Conservation (phyloP, 2,797 vertebrate species). For the Melanotaenia maccullochi region DNA sequence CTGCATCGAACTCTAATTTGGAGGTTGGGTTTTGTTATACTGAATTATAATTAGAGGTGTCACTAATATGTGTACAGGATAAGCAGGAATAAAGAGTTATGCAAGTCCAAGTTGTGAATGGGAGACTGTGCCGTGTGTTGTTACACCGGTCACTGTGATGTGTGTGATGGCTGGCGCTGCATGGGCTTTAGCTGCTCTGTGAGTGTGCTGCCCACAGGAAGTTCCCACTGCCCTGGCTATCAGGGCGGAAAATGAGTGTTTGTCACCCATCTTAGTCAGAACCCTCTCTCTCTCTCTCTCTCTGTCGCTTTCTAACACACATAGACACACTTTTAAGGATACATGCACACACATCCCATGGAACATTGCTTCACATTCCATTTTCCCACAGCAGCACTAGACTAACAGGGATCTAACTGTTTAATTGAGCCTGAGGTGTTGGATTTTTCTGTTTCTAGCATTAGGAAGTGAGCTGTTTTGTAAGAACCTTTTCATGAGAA, state of each 20-base stretch:
- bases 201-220: conserved; percentile 77
- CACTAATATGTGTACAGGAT: background rate
- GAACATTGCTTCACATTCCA: conserved; percentile 48
- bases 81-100: conserved; percentile 12
- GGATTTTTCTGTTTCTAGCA: conserved; percentile 35
- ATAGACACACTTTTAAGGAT: conserved; percentile 5
- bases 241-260: conserved; percentile 84
- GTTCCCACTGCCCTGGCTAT: conserved; percentile 84
- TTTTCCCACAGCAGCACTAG: conserved; percentile 64
- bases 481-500: conserved; percentile 50
- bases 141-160: conserved; percentile 5
- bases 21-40: background rate
- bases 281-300: conserved; percentile 26
- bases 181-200: conserved; percentile 57
- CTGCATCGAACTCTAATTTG: background rate
- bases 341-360: conserved; percentile 35
- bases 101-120: conserved; percentile 15
- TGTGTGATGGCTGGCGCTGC: conserved; percentile 16
- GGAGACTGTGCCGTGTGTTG: conserved; percentile 14
- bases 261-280: conserved; percentile 74
- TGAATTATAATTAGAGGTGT: background rate
- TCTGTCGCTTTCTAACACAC: conserved; percentile 19
- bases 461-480: conserved; percentile 43
- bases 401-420: conserved; percentile 49
- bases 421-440: conserved; percentile 58